Evolutionary conservation across 2,797 vertebrate species (phyloP).

Genomic region (Cirrhinus mrigala): DNA sequence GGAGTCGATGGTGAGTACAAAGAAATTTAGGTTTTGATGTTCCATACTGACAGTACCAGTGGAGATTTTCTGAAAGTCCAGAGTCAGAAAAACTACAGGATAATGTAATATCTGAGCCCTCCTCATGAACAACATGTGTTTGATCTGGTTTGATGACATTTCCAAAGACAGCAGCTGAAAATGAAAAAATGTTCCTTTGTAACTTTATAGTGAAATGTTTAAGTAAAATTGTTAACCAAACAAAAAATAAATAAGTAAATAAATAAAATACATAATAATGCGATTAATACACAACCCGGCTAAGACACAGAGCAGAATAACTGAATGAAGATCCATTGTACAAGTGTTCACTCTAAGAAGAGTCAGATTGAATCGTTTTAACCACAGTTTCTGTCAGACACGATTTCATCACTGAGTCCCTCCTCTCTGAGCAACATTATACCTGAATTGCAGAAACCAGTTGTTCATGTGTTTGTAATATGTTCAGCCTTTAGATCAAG

Average conservation of each 20-base stretch:
- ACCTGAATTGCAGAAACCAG: neutral
- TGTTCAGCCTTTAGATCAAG: too few relatives aligned
- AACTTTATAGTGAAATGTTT: too few relatives aligned
- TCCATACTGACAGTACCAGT: slow-evolving; percentile 12
- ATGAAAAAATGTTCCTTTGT: too few relatives aligned
- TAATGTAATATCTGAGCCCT: neutral
- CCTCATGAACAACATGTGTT: neutral
- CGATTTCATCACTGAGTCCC: neutral
- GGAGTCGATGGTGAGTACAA: neutral
- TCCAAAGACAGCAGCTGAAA: slow-evolving; percentile 10
- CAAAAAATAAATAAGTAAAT: too few relatives aligned
- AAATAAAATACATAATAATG: neutral
- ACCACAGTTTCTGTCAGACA: neutral
- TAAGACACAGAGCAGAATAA: slow-evolving; percentile 8
- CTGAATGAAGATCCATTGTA: neutral
- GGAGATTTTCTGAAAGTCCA: accelerated
- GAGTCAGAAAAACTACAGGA: slow-evolving; percentile 17
- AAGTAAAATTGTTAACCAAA: neutral
- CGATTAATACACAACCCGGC: neutral
- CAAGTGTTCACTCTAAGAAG: neutral
- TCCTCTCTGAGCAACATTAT: neutral
- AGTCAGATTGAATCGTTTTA: neutral
- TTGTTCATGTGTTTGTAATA: too few relatives aligned
- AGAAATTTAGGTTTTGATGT: slow-evolving; percentile 13
- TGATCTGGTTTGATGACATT: neutral